Conservation (phyloP, 53 echinoderm and acorn worm species). For the Crossaster papposus region DNA sequence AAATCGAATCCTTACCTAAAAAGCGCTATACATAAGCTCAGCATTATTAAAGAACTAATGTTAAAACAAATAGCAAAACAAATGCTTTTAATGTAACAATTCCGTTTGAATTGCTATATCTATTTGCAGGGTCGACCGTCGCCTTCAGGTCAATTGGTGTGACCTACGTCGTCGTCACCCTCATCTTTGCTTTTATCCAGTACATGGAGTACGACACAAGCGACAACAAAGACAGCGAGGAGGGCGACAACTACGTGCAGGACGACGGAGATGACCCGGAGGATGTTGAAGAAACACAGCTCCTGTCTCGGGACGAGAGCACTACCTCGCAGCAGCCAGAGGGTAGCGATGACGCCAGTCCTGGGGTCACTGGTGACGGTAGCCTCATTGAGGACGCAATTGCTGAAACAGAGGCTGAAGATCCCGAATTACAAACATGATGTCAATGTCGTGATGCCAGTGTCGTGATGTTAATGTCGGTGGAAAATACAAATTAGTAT, state of each 20-base stretch:
- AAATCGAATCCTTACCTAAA: too few relatives aligned
- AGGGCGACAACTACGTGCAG: neutral
- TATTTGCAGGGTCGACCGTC: slow-evolving; percentile 10
- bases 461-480: neutral
- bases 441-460: neutral
- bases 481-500: neutral
- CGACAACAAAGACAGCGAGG: neutral
- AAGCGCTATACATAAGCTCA: too few relatives aligned
- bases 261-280: neutral
- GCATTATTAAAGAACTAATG: too few relatives aligned
- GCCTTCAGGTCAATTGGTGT: slow-evolving; percentile 40
- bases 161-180: slow-evolving; percentile 9
- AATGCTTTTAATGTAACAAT: neutral
- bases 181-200: slow-evolving; percentile 42
- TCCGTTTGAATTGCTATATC: neutral
- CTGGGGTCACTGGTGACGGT: slow-evolving; percentile 1
- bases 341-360: slow-evolving; percentile 3
- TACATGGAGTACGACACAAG: slow-evolving; percentile 27
- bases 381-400: neutral
- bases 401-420: neutral
- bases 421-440: neutral
- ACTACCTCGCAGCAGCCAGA: slow-evolving; percentile 10
- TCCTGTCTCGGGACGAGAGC: slow-evolving; percentile 8
- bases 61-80: too few relatives aligned
- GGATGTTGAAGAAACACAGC: slow-evolving; percentile 1